Conservation (phyloP, 2,888 invertebrate species). For the Drosophila nr. fundita region DNA sequence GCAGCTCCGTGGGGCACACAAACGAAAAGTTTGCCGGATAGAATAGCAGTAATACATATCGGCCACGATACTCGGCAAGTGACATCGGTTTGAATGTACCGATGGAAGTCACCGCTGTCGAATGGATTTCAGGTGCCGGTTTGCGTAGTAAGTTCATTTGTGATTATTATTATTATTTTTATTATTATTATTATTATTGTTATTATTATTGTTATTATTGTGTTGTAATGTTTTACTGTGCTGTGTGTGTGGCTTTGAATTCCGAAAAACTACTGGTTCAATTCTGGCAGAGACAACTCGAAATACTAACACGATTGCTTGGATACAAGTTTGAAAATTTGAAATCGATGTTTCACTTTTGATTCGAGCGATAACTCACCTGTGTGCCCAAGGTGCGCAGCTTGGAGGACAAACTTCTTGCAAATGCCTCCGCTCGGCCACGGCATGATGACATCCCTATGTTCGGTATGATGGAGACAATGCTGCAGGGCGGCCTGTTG, state of each 20-base stretch:
- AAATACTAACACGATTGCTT: constrained; percentile 2
- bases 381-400: constrained; percentile 89
- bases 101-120: constrained; percentile 40
- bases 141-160: constrained; percentile 50
- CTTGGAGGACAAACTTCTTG: constrained; percentile 90
- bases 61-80: constrained; percentile 90
- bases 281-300: not conserved
- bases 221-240: not conserved
- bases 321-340: not conserved
- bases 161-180: not conserved
- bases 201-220: not conserved
- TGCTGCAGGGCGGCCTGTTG: constrained; percentile 88
- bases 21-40: constrained; percentile 95
- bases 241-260: not conserved
- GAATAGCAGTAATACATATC: constrained; percentile 94
- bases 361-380: constrained; percentile 53
- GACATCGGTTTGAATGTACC: constrained; percentile 69
- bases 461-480: constrained; percentile 88
- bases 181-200: not conserved
- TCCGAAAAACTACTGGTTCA: not conserved
- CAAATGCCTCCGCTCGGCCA: constrained; percentile 92
- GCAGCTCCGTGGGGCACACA: constrained; percentile 96
- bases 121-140: constrained; percentile 53
- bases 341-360: not conserved
- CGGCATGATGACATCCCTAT: constrained; percentile 91